Evolutionary conservation across 2,888 invertebrate species (phyloP).

Genomic region (Platycnemis pennipes): DNA sequence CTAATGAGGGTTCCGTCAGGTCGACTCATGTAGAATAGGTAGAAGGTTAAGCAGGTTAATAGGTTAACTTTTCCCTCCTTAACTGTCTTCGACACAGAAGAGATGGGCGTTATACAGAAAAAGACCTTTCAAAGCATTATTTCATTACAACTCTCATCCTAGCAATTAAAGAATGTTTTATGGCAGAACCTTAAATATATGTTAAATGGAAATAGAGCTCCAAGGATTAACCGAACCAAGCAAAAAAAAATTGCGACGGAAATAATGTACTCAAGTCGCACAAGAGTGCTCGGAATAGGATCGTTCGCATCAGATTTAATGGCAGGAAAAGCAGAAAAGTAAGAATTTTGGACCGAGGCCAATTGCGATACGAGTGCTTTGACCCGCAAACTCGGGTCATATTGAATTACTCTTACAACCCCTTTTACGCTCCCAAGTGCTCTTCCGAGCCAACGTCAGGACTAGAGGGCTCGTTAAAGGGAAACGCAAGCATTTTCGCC

Average conservation of each 20-base stretch:
- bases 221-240: too few relatives aligned
- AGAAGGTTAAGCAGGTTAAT: too few relatives aligned
- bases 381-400: slow-evolving; percentile 6
- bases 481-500: not conserved
- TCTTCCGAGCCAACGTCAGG: not conserved
- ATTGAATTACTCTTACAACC: not conserved
- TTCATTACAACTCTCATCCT: not conserved
- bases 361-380: not conserved
- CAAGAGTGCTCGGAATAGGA: not conserved
- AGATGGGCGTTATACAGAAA: too few relatives aligned
- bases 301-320: not conserved
- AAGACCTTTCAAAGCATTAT: not conserved
- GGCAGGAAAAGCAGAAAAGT: not conserved
- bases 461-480: not conserved
- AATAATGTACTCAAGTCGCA: not conserved
- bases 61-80: not conserved
- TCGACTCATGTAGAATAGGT: not conserved
- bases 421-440: not conserved
- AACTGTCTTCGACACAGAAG: too few relatives aligned
- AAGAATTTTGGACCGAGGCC: not conserved
- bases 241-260: not conserved
- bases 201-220: too few relatives aligned
- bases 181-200: not conserved
- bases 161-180: not conserved
- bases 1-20: not conserved